Base-by-base conservation (phyloP, 2,888 invertebrate species). In the Lamellibrachia satsuma region DNA sequence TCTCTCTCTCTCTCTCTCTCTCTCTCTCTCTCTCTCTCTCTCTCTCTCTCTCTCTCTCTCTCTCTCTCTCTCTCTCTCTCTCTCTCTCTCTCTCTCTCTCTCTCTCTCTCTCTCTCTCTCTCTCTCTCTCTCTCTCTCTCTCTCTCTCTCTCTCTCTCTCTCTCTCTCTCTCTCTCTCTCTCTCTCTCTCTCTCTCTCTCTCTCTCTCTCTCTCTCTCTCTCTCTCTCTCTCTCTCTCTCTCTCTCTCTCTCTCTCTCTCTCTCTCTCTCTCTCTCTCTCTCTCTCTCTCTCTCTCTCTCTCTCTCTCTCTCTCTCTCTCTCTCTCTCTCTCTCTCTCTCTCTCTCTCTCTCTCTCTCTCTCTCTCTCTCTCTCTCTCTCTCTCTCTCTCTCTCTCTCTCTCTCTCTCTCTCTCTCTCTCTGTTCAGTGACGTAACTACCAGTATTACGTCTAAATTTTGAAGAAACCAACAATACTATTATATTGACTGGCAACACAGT, bases 1-100 rank as follows among this genome's bases (percentile, higher is more conserved):
- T 91, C 91, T 91, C 91, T 27, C 91, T 91, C 91, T 91, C 91
- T 27, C 91, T 91, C 91, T 91, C 91, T 27, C 91, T 91, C 91
- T 91, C 91, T 27, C 91, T 91, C 91, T 91, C 91, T 27, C 91
- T 91, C 91, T 91, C 90, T 90, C 90, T 90, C 90, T 90, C 90
- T 90, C 90, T 90, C 90, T 90, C 90, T 90, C 90, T 90, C 90
- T 27, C 91, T 91, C 91, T 91, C 91, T 27, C 91, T 91, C 91
- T 91, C 91, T 27, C 91, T 91, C 91, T 91, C 91, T 27, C 91
- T 91, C 91, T 91, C 91, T 27, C 91, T 91, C 91, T 91, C 91
- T 27, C 91, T 91, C 91, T 91, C 91, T 27, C 91, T 91, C 91
- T 91, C 90, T 90, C 90, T 90, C 90, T 90, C 90, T 90, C 90